Evolutionary conservation across 2,888 invertebrate genomes (phyloP), one percentile per base, ranked within the genome.

Genomic region (Brachyptera risi): DNA sequence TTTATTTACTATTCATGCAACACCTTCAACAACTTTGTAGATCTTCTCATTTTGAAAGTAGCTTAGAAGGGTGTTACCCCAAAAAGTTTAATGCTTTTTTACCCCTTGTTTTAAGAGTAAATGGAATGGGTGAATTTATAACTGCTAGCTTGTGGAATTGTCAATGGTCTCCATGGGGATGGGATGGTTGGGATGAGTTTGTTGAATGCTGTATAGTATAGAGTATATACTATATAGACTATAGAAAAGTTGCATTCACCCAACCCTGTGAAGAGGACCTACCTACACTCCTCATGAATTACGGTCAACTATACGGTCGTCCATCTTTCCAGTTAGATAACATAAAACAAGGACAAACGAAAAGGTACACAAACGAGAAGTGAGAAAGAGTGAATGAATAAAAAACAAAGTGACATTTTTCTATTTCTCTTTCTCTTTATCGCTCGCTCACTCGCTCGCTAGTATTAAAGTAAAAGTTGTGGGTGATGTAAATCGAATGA

Each of bases 91-190:
- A 54, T 35, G 37, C 54, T 11, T 54, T 54, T 35, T 54, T 54
- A 54, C 35, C 54, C 54, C 54, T 54, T 54, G 54, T 54, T 54
- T 54, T 35, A 21, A 54, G 37, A 37, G 35, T 37, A 13, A 37
- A 37, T 54, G 54, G 54, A 19, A 54, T 54, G 54, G 54, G 54
- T 35, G 24, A 54, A 54, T 54, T 54, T 54, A 54, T 54, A 54
- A 54, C 54, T 17, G 54, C 3, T 19, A 19, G 35, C 19, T 54
- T 54, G 54, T 54, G 37, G 54, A 37, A 54, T 54, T 54, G 54
- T 54, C 54, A 54, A 54, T 54, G 54, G 54, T 54, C 54, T 37
- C 54, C 2, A n/a, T n/a, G 37, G 54, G 44, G 35, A 2, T 13
- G 54, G 51, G 31, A 9, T 24, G 51, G 27, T 17, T 17, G n/a